Conservation (phyloP, 2,113 vertebrate genomes). For the Agelaius phoeniceus region DNA sequence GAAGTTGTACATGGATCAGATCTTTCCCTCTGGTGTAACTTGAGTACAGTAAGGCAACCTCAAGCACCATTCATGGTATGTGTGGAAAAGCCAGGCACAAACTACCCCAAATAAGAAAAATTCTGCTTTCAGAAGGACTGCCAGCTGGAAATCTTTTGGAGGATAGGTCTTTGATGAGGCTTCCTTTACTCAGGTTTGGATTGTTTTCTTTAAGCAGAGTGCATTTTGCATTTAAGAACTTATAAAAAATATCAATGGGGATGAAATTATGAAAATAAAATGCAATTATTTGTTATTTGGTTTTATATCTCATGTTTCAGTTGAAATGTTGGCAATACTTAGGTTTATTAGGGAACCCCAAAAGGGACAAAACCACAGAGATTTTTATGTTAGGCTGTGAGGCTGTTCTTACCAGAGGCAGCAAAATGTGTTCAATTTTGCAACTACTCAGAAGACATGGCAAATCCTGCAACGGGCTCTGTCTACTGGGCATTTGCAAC, state of each 20-base stretch:
- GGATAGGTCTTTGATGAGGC: background rate
- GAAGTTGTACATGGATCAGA: background rate
- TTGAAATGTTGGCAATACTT: background rate
- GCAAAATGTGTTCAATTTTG: background rate
- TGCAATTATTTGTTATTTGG: background rate
- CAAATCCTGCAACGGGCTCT: background rate
- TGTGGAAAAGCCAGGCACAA: background rate
- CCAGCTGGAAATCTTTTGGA: background rate
- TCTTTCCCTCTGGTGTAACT: background rate
- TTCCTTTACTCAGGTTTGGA: background rate
- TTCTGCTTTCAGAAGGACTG: constrained; percentile 12
- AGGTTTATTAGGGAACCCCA: background rate
- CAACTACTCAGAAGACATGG: background rate
- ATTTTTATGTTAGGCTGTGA: background rate
- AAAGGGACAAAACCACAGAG: background rate
- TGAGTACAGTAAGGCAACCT: background rate
- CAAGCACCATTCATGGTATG: background rate
- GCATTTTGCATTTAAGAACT: background rate
- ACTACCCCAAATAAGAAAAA: background rate
- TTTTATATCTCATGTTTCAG: background rate
- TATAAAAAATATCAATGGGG: background rate
- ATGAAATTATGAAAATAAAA: constrained; percentile 1
- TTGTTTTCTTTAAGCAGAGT: background rate
- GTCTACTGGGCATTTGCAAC: background rate
- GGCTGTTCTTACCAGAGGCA: background rate